phyloP scores from a whole-genome alignment of 2,888 invertebrate species.

The Mantis religiosa region DNA sequence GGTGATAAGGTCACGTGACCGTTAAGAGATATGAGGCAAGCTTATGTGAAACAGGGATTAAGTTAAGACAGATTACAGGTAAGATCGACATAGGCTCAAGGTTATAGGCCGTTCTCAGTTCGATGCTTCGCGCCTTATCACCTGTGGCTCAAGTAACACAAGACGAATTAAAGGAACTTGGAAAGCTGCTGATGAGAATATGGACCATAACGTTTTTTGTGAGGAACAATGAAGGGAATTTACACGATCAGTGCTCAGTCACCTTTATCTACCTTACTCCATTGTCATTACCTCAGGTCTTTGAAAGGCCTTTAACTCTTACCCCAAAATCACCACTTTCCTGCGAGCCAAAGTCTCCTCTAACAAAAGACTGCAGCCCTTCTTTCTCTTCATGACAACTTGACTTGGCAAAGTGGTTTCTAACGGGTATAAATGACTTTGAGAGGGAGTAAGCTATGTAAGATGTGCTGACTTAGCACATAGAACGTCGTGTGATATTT shows the following conservation, averaged over 20 bases:
- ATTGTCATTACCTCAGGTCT: neutral
- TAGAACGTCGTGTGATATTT: too few relatives aligned
- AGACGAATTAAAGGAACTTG: neutral
- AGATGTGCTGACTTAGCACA: slow-evolving; percentile 25
- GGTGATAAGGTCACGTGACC: too few relatives aligned
- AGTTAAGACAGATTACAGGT: too few relatives aligned
- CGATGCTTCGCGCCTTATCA: neutral
- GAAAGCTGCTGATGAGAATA: neutral
- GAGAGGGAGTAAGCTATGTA: slow-evolving; percentile 27
- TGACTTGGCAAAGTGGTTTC: slow-evolving; percentile 29
- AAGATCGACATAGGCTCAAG: too few relatives aligned
- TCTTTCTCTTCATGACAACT: slow-evolving; percentile 1
- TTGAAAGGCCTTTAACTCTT: neutral
- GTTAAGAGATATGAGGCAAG: too few relatives aligned
- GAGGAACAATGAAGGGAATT: neutral
- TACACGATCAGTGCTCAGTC: neutral
- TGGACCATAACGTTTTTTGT: neutral
- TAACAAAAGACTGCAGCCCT: neutral
- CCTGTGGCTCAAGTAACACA: neutral
- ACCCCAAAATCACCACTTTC: neutral
- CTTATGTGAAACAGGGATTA: too few relatives aligned
- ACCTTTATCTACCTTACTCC: neutral
- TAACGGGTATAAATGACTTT: slow-evolving; percentile 28
- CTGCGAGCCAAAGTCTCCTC: neutral
- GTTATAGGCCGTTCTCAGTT: neutral